Percentiles rank a stretch among this genome's conserved stretches.
Evolutionary conservation across 2,888 invertebrate genomes (phyloP).

Genomic region (Limulus polyphemus): DNA sequence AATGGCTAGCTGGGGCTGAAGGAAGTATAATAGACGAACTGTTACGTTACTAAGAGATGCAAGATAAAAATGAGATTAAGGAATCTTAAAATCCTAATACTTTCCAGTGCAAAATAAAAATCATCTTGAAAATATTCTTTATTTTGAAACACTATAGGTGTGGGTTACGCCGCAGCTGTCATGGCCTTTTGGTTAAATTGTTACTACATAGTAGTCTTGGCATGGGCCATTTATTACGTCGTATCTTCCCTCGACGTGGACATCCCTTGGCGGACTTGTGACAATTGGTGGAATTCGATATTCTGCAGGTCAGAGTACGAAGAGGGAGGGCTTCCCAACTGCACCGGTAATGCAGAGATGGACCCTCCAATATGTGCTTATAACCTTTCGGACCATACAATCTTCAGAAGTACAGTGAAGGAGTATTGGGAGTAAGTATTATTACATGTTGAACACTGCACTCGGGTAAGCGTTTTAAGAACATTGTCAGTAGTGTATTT

Average conservation of each 20-base stretch:
- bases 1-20: too few relatives aligned
- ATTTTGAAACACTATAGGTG: constrained; percentile 48
- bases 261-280: constrained; percentile 89
- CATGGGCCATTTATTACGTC: constrained; percentile 97
- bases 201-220: constrained; percentile 95
- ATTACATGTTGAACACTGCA: too few relatives aligned
- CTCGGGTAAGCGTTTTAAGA: too few relatives aligned
- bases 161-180: constrained; percentile 95
- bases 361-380: constrained; percentile 19
- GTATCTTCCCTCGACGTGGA: constrained; percentile 48
- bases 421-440: constrained; percentile 81
- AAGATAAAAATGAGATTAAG: too few relatives aligned
- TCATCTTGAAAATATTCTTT: too few relatives aligned
- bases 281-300: constrained; percentile 88
- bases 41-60: too few relatives aligned
- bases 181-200: constrained; percentile 99
- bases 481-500: too few relatives aligned
- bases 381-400: neutral
- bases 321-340: constrained; percentile 13
- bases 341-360: constrained; percentile 7
- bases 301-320: constrained; percentile 85
- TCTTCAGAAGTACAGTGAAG: constrained; percentile 80
- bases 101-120: too few relatives aligned
- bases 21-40: too few relatives aligned
- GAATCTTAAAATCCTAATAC: too few relatives aligned